Evolutionary conservation across 2,113 vertebrate species (phyloP), one percentile per base, ranked within the genome.

Genomic region (Phyllopteryx taeniolatus): DNA sequence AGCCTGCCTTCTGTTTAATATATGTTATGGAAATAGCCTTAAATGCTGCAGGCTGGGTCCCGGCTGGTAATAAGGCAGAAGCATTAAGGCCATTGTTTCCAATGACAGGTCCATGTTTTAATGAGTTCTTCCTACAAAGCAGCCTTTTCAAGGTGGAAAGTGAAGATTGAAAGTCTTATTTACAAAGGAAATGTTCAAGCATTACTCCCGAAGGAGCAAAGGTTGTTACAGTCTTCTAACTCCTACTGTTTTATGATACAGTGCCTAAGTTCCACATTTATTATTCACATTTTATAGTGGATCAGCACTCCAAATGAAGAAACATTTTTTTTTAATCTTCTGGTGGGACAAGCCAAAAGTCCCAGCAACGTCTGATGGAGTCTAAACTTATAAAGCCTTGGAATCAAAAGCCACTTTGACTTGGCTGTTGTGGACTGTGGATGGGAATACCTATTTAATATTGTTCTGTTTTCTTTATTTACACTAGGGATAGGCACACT

Each of bases 251-350:
- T 85, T 87, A 91, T 89, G 88, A 85, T 78, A 86, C 75, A 63
- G 39, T 20, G 35, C 4, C 4, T 14, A 82, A 74, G 79, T 87
- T 73, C 59, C 74, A 81, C 84, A 90, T 82, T 72, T 88, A 91
- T 82, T 83, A 81, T 75, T 66, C 39, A 63, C 47, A 86, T 87
- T 88, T 86, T 86, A 83, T 88, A 79, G 76, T 87, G 85, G 84
- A 83, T 85, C 81, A 78, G 79, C 77, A 76, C 72, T 67, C 51
- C 4, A 47, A 77, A 85, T 81, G 82, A 83, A 78, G 81, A 68
- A 84, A 85, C 85, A 84, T 20, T 27, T 39, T 39, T 56, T 8
- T 56, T 22, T 47, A 47, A 19, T 51, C 22, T 59, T 59, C 20
- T 31, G 27, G 13, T 27, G 8, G 53, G 20, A n/a, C 17, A 56